Evolutionary conservation across 2,797 vertebrate genomes (phyloP).

Genomic region (Enteromius afrohamiltoni): DNA sequence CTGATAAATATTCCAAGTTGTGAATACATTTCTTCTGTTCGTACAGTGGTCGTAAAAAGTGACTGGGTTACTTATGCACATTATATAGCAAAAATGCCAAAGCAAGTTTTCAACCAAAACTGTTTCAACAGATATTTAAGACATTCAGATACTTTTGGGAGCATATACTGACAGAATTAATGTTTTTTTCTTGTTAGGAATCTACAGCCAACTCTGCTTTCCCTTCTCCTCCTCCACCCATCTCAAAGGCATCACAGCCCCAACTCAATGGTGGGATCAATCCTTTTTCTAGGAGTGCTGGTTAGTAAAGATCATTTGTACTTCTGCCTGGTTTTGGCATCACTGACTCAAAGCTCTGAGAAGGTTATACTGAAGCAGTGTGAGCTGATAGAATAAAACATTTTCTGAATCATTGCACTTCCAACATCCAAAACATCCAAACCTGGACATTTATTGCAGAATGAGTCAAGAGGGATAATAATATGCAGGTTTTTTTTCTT

Average conservation of each 20-base stretch:
- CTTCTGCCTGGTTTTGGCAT: slow-evolving; percentile 4
- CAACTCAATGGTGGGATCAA: slow-evolving; percentile 64
- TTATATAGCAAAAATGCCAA: background rate
- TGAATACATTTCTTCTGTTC: background rate
- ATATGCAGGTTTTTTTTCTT: background rate
- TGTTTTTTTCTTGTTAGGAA: slow-evolving; percentile 63
- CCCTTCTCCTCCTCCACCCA: background rate
- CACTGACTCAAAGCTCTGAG: background rate
- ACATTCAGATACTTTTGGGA: background rate
- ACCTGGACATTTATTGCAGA: background rate
- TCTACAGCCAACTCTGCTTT: background rate
- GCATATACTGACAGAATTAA: background rate
- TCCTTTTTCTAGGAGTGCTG: slow-evolving; percentile 69
- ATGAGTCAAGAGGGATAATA: background rate
- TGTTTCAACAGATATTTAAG: background rate
- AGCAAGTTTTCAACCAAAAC: background rate
- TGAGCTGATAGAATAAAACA: background rate
- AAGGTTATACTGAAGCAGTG: background rate
- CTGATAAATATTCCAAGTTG: background rate
- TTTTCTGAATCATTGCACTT: background rate
- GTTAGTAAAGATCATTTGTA: slow-evolving; percentile 68
- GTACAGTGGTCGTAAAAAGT: background rate
- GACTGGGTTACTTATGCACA: background rate
- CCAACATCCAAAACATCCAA: too few relatives aligned
- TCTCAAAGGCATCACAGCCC: slow-evolving; percentile 39